Evolutionary conservation across 2,113 vertebrate genomes (phyloP), one percentile per base, ranked within the genome.

Genomic region (Mus pahari): DNA sequence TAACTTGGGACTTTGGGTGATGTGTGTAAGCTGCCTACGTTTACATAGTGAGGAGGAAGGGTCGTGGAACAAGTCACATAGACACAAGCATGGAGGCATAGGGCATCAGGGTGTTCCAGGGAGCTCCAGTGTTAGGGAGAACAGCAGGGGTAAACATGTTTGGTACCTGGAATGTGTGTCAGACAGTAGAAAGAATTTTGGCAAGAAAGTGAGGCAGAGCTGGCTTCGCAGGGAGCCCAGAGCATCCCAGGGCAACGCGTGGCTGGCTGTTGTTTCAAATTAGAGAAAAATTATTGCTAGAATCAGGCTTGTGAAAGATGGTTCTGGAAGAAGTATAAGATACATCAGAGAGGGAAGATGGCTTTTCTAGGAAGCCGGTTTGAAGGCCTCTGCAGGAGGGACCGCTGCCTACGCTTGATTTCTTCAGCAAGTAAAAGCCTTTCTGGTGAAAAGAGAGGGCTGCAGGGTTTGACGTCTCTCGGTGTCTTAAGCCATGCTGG

Each of bases 391-490:
- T 94, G 90, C 11, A 8, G 3, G 62, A 19, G 16, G 58, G 17
- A 64, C 55, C 50, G 24, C 55, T 11, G 45, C 8, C 53, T 48
- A 79, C 16, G 9, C 71, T 75, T 64, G 71, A 64, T 89, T 92
- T 14, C 22, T 96, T 90, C 36, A 86, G 53, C 26, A 94, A 64
- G 55, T 45, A 53, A 86, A 70, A 28, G 53, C 53, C 33, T 91
- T 75, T 83, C 53, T 83, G 9, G 64, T 64, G 42, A 53, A 45
- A 92, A 36, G 39, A 68, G 42, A 89, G 19, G 33, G 3, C 16
- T 93, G 62, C 84, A 45, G 55, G 68, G 93, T 94, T 89, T 94
- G 9, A 22, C 86, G 45, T 64, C 86, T 94, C 48, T 4, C 48
- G 14, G 5, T 89, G 68, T 78, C 84, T 89, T 84, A 75, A 78